Percentiles rank a stretch among this genome's conserved stretches.
Conservation (phyloP, 2,888 invertebrate species). For the Neoaliturus tenellus region DNA sequence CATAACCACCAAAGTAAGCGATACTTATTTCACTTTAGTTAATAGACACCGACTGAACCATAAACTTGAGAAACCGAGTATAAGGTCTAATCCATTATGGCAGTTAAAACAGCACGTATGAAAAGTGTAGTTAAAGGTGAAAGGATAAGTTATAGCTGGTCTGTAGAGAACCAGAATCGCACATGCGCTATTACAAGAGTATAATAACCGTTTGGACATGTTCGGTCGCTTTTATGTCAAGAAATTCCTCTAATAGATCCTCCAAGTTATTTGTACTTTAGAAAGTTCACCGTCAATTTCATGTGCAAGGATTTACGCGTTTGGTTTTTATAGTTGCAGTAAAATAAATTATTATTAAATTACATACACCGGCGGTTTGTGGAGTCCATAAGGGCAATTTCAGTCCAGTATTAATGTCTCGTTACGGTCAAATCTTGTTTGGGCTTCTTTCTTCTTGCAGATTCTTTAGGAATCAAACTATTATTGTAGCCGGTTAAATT, state of each 20-base stretch:
- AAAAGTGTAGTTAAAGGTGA: background rate
- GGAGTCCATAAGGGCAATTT: background rate
- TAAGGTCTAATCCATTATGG: background rate
- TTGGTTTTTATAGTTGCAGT: background rate
- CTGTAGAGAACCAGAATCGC: background rate
- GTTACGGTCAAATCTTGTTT: too few species aligned
- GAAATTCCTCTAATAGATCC: background rate
- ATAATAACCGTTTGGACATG: background rate
- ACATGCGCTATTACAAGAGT: background rate
- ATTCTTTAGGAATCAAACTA: too few species aligned
- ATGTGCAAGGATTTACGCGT: background rate
- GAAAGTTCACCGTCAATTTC: background rate
- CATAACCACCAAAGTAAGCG: too few species aligned
- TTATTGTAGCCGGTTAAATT: too few species aligned
- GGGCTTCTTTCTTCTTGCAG: too few species aligned
- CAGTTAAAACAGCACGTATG: background rate
- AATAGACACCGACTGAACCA: background rate
- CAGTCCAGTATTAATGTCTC: too few species aligned
- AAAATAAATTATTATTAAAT: background rate
- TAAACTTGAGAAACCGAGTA: background rate
- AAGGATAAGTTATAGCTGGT: slow-evolving; percentile 12
- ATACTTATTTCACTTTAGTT: background rate
- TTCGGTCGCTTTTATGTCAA: slow-evolving; percentile 8
- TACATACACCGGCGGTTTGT: background rate
- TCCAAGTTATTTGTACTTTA: background rate